Evolutionary conservation across 2,888 invertebrate species (phyloP).

Genomic region (Gymnocheta viridis): DNA sequence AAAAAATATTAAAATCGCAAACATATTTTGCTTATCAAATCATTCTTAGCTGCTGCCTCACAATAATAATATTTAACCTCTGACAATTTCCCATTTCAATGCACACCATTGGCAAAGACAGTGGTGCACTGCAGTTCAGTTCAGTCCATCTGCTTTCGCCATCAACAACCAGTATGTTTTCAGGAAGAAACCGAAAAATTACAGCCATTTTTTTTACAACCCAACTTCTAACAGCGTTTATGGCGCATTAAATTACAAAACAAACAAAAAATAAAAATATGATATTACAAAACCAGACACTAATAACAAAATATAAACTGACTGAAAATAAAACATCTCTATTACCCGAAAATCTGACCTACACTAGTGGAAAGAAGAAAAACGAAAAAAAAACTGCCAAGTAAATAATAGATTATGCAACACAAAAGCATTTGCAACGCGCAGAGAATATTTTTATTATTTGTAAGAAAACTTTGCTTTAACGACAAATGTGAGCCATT

Average conservation of each 20-base stretch:
- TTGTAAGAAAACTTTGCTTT: slow-evolving; percentile 47
- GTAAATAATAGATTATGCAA: neutral
- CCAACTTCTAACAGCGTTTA: slow-evolving; percentile 43
- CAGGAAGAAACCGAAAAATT: slow-evolving; percentile 51
- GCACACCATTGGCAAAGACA: slow-evolving; percentile 13
- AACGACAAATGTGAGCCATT: slow-evolving; percentile 67
- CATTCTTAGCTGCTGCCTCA: neutral
- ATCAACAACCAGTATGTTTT: slow-evolving; percentile 26
- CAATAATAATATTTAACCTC: neutral
- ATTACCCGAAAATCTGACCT: slow-evolving; percentile 58
- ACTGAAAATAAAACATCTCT: slow-evolving; percentile 37
- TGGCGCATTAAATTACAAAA: slow-evolving; percentile 35
- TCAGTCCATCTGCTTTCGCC: neutral
- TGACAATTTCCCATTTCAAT: slow-evolving; percentile 31
- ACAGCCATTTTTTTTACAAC: slow-evolving; percentile 56
- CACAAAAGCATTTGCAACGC: slow-evolving; percentile 17
- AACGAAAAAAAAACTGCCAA: neutral
- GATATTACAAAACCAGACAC: slow-evolving; percentile 29
- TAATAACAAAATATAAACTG: slow-evolving; percentile 5
- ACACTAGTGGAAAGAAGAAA: neutral
- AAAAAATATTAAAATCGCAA: neutral
- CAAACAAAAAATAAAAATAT: slow-evolving; percentile 4
- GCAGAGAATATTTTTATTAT: slow-evolving; percentile 18
- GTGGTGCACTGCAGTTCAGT: no score
- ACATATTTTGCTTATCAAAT: slow-evolving; percentile 5